Evolutionary conservation across 2,888 invertebrate species (phyloP), one percentile per base, ranked within the genome.

Genomic region (Lithodes maja): DNA sequence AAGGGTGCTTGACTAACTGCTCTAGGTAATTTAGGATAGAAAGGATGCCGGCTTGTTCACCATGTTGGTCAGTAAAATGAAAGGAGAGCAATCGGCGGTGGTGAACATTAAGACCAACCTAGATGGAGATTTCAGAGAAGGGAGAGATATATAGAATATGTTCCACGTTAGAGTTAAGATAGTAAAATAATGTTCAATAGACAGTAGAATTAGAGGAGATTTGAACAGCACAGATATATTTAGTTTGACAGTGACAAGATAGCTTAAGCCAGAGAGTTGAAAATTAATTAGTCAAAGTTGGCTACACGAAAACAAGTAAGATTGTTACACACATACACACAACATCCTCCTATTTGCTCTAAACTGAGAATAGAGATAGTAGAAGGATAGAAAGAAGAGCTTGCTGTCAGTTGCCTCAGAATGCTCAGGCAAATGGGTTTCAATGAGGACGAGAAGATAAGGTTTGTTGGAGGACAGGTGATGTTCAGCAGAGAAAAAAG

Each of bases 51-150:
- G n/a, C 71, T 71, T 71, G n/a, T 71, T 71, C 71, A 71, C 71
- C 71, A 71, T 9, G n/a, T 71, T 9, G 71, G n/a, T 71, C 71
- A 3, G 71, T 71, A n/a, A 71, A 71, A n/a, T 9, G 71, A 71
- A n/a, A 71, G 17, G 71, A 15, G 71, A 71, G 71, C 71, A 9
- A 71, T 3, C 7, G 71, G 71, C n/a, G 71, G 71, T 71, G 71
- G n/a, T n/a, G 71, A 71, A 71, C 71, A n/a, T 71, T 71, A n/a
- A 71, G n/a, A 71, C n/a, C 71, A 15, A 9, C 71, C n/a, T 15
- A n/a, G n/a, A 71, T 71, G 71, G 71, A 71, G 71, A 71, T 71
- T 71, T 71, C 71, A n/a, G 71, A 71, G 71, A 71, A 71, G n/a
- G 71, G 71, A n/a, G 71, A 71, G n/a, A n/a, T 9, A 3, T 9